These are phyloP conservation scores for Microhierax caerulescens DNA, from an alignment of 2,797 vertebrate species.

Conservation along the genomic window DNA sequence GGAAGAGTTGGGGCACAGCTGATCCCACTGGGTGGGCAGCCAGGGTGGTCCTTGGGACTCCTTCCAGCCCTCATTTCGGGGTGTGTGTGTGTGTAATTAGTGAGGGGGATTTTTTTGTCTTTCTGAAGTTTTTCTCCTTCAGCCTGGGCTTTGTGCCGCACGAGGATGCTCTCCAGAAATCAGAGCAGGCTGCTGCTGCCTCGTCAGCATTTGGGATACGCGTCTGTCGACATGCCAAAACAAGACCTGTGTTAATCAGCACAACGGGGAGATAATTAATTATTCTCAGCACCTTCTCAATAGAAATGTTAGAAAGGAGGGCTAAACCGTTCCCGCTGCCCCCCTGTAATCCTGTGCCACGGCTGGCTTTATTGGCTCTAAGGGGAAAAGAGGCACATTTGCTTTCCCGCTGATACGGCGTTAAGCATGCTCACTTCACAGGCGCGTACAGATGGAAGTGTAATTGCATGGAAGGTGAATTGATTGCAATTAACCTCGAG, in stretches of 20 bases:
- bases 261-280: conserved; percentile 47
- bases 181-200: not conserved
- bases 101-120: not conserved
- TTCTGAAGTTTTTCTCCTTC: not conserved
- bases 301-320: conserved; percentile 43
- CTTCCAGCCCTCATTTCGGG: not conserved
- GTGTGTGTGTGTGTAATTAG: too few relatives aligned
- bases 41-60: not conserved
- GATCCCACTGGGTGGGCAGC: not conserved
- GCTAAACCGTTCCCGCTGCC: not conserved
- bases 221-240: not conserved
- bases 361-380: conserved; percentile 60
- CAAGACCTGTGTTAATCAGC: conserved; percentile 28
- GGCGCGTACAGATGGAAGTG: conserved; percentile 85
- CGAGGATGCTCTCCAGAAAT: not conserved
- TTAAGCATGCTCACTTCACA: conserved; percentile 68
- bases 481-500: conserved; percentile 83
- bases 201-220: conserved; percentile 1
- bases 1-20: not conserved
- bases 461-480: conserved; percentile 90
- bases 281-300: conserved; percentile 51
- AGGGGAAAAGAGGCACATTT: conserved; percentile 41
- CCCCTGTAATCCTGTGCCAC: conserved; percentile 33
- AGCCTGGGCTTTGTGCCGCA: not conserved
- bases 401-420: conserved; percentile 47